A percentile compares a stretch with the other conserved stretches of the same genome.
These are phyloP conservation scores for Larimichthys crocea DNA, from an alignment of 2,113 vertebrate species.

Conservation along the genomic window DNA sequence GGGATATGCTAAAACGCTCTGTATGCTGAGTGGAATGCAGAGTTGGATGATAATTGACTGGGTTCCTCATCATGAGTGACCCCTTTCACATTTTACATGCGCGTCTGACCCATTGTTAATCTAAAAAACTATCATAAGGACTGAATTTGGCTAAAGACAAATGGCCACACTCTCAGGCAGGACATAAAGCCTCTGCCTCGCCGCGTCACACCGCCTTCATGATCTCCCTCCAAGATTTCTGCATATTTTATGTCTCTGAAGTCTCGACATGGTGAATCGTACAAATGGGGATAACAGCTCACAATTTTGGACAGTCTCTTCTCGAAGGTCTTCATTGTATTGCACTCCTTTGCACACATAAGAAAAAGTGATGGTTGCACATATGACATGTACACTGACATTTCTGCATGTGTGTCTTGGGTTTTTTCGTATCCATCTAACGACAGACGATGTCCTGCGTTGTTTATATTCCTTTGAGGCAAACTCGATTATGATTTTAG, in stretches of 20 bases:
- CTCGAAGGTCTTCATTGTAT: conserved; percentile 1
- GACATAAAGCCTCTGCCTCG: too few relatives aligned
- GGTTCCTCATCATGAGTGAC: too few relatives aligned
- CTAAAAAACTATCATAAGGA: neutral
- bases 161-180: too few relatives aligned
- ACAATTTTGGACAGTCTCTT: neutral
- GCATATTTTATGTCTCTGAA: neutral
- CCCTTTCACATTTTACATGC: neutral
- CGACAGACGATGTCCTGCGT: neutral
- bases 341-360: neutral
- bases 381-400: neutral
- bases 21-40: too few relatives aligned
- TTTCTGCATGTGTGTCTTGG: neutral
- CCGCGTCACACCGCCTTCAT: neutral
- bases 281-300: conserved; percentile 26
- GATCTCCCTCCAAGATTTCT: neutral
- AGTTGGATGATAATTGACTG: too few relatives aligned
- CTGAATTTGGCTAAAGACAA: neutral
- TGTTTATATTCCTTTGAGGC: neutral
- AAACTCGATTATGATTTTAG: neutral
- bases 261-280: neutral
- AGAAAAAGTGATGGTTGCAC: too few relatives aligned
- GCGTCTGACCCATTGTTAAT: neutral
- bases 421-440: neutral
- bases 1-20: too few relatives aligned